Conservation (phyloP, 2,888 invertebrate species). For the Mimas tiliae region DNA sequence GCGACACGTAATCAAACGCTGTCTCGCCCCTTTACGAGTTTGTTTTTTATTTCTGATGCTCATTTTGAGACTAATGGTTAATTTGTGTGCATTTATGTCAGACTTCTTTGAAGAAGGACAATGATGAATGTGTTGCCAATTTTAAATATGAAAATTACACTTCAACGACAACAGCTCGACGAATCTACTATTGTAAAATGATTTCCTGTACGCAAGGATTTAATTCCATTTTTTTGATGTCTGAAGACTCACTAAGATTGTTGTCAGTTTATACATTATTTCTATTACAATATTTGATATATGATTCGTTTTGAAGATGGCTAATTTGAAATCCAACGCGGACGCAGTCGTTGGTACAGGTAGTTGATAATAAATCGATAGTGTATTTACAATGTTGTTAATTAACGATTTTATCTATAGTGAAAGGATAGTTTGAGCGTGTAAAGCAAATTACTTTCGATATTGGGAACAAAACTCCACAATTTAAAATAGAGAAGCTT, state of each 20-base stretch:
- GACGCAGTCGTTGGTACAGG: background rate
- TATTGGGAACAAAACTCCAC: background rate
- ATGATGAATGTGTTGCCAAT: background rate
- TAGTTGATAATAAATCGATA: background rate
- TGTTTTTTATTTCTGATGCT: conserved; percentile 50
- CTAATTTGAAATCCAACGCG: background rate
- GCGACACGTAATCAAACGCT: conserved; percentile 67
- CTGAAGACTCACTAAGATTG: too few species aligned
- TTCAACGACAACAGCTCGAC: too few species aligned
- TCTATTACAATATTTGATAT: too few species aligned
- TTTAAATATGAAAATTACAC: background rate
- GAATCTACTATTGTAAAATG: too few species aligned
- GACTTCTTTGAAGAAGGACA: background rate
- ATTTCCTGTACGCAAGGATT: too few species aligned
- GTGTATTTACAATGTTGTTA: background rate
- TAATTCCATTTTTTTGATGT: too few species aligned
- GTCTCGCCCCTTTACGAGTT: conserved; percentile 44
- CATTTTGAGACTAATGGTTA: conserved; percentile 31
- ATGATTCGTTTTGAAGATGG: too few species aligned
- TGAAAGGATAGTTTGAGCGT: background rate
- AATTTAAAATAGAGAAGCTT: background rate
- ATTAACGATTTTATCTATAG: background rate
- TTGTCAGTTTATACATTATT: too few species aligned
- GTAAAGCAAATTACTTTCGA: conserved; percentile 1
- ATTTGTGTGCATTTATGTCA: background rate